Percentiles rank a stretch among this genome's conserved stretches.
Evolutionary conservation across 2,888 invertebrate species (phyloP).

Genomic region (Cerceris ruficornis): DNA sequence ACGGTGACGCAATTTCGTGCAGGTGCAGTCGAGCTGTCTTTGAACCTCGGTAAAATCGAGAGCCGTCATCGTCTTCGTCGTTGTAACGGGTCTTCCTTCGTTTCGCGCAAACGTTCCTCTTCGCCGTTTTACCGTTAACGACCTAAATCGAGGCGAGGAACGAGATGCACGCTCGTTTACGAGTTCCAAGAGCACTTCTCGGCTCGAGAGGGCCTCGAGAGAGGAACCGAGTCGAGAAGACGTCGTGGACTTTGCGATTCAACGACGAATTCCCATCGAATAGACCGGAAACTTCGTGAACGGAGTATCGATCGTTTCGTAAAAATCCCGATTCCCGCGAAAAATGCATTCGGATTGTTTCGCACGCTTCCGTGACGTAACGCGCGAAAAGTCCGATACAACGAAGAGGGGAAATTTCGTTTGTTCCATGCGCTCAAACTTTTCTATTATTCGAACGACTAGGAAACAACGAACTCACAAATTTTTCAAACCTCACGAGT

Average conservation of each 20-base stretch:
- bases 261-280: too few relatives aligned
- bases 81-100: slow-evolving; percentile 66
- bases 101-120: slow-evolving; percentile 67
- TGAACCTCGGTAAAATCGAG: slow-evolving; percentile 64
- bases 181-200: slow-evolving; percentile 50
- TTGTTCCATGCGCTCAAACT: too few relatives aligned
- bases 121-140: slow-evolving; percentile 75
- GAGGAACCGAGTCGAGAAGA: slow-evolving; percentile 15
- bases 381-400: too few relatives aligned
- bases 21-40: slow-evolving; percentile 50
- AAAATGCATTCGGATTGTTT: too few relatives aligned
- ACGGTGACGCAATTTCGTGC: slow-evolving; percentile 58
- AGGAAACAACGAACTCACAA: too few relatives aligned
- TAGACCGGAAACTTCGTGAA: too few relatives aligned
- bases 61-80: slow-evolving; percentile 26
- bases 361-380: too few relatives aligned
- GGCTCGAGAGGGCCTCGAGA: slow-evolving; percentile 36
- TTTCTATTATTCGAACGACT: too few relatives aligned
- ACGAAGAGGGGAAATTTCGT: too few relatives aligned
- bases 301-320: too few relatives aligned
- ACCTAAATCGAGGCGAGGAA: slow-evolving; percentile 70
- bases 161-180: slow-evolving; percentile 58
- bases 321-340: too few relatives aligned
- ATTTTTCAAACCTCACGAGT: too few relatives aligned
- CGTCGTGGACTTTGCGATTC: background rate